Conservation (phyloP, 2,797 vertebrate species). For the Acanthiza pusilla region DNA sequence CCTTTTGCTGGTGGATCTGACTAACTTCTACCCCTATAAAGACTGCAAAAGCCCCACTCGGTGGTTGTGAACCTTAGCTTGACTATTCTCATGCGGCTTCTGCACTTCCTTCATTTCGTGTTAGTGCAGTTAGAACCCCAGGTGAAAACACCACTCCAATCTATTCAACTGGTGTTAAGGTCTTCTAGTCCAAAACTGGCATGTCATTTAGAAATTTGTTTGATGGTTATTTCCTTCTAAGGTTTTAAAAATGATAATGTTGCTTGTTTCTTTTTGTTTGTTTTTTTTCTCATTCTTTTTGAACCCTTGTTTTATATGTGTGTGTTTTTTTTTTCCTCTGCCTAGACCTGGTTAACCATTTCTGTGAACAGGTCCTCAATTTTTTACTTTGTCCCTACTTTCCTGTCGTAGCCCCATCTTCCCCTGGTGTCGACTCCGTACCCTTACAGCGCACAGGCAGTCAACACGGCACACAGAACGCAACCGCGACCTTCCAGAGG, state of each 20-base stretch:
- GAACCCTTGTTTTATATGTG: constrained; percentile 72
- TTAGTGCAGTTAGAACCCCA: not conserved
- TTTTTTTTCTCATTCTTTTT: constrained; percentile 71
- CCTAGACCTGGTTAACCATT: constrained; percentile 90
- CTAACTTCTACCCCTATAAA: not conserved
- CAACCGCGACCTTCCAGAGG: constrained; percentile 89
- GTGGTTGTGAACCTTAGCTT: not conserved
- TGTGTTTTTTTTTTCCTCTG: constrained; percentile 69
- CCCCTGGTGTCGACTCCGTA: constrained; percentile 98
- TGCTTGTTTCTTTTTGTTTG: constrained; percentile 60
- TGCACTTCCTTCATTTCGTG: not conserved
- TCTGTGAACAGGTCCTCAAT: constrained; percentile 95
- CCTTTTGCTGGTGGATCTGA: not conserved
- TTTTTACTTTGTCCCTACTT: constrained; percentile 99
- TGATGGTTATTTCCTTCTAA: not conserved
- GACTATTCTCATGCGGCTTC: not conserved
- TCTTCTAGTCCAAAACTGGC: not conserved
- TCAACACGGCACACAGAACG: constrained; percentile 82
- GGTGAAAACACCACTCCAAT: not conserved
- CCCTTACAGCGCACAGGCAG: constrained; percentile 98
- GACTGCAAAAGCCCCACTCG: not conserved
- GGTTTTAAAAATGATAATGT: constrained; percentile 56
- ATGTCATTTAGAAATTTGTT: not conserved
- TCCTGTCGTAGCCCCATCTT: constrained; percentile 97
- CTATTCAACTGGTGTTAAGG: not conserved